Evolutionary conservation across 2,888 invertebrate species (phyloP).

Genomic region (Ligdia adustata): DNA sequence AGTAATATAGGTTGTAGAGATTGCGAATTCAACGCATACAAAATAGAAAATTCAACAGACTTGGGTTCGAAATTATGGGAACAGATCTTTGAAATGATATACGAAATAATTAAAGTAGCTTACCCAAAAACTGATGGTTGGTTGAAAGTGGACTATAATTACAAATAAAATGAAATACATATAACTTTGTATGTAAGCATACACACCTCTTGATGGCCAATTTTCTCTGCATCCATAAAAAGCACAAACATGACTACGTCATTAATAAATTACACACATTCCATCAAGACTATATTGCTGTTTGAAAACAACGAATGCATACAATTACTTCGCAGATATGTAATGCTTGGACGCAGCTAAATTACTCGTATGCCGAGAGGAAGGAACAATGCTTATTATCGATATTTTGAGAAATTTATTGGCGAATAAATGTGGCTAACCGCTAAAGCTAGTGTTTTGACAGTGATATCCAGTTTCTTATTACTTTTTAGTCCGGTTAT

Average conservation of each 20-base stretch:
- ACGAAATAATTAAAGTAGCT: background rate
- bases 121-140: background rate
- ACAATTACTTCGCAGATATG: constrained; percentile 64
- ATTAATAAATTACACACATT: constrained; percentile 70
- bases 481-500: constrained; percentile 15
- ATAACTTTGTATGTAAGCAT: constrained; percentile 43
- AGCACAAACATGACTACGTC: constrained; percentile 64
- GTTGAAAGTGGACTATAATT: background rate
- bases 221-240: constrained; percentile 66
- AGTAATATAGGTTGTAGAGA: constrained; percentile 60
- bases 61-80: constrained; percentile 12
- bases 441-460: constrained; percentile 12
- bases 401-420: constrained; percentile 57
- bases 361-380: constrained; percentile 38
- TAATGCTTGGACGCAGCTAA: constrained; percentile 46
- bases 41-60: constrained; percentile 27
- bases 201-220: constrained; percentile 55
- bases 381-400: constrained; percentile 54
- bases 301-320: constrained; percentile 64
- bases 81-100: background rate
- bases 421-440: constrained; percentile 51
- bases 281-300: constrained; percentile 57
- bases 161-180: background rate
- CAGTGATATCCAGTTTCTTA: constrained; percentile 17
- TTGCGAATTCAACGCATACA: constrained; percentile 35